Evolutionary conservation across 2,888 invertebrate species (phyloP).

Genomic region (Imbricaverruca yamaguchii): DNA sequence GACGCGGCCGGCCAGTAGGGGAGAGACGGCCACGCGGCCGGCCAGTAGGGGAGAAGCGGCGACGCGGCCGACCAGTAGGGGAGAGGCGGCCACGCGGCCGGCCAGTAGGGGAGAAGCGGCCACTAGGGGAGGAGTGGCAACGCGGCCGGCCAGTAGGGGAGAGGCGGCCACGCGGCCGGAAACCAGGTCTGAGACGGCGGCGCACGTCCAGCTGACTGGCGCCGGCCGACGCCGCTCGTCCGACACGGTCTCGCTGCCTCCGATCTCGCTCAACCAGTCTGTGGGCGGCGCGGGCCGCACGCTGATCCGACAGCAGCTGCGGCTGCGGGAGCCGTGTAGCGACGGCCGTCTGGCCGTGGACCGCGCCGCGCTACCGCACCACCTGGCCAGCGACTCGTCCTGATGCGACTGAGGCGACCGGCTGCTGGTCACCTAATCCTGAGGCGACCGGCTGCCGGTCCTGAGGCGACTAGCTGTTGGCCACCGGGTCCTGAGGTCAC

Average conservation of each 20-base stretch:
- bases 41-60: too few relatives aligned
- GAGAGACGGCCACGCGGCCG: too few relatives aligned
- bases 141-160: too few relatives aligned
- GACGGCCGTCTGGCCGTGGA: conserved; percentile 56
- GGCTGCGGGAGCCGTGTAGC: conserved; percentile 57
- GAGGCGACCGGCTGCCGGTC: not conserved
- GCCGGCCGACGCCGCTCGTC: conserved; percentile 1
- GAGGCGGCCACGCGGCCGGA: too few relatives aligned
- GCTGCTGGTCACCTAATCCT: too few relatives aligned
- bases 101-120: too few relatives aligned
- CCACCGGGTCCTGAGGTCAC: too few relatives aligned
- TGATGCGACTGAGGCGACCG: conserved; percentile 52
- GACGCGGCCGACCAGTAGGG: too few relatives aligned
- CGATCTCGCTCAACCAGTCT: conserved; percentile 6
- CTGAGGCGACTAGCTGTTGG: too few relatives aligned
- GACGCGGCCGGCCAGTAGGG: too few relatives aligned
- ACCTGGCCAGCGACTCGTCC: conserved; percentile 68
- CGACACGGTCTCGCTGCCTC: not conserved
- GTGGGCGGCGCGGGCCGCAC: not conserved
- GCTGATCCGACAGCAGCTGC: conserved; percentile 54
- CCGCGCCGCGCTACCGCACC: conserved; percentile 59
- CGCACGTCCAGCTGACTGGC: not conserved
- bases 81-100: too few relatives aligned
- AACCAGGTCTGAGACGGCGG: not conserved
- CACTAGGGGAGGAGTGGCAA: too few relatives aligned